Evolutionary conservation across 2,113 vertebrate species (phyloP), one percentile per base, ranked within the genome.

Genomic region (Motacilla tschutschensis): DNA sequence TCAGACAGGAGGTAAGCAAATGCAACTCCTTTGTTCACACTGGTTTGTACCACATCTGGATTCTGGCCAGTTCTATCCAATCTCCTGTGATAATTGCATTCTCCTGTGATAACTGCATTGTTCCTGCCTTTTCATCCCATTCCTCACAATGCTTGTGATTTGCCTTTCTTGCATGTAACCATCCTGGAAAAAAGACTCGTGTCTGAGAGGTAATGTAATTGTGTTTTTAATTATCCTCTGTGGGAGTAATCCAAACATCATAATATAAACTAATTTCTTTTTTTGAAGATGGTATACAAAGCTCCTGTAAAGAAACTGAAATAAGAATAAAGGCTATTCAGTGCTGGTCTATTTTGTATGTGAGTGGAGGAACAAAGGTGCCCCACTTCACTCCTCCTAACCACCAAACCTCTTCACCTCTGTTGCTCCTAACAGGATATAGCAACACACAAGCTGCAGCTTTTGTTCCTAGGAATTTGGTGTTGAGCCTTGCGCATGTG

Each of bases 201-300:
- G 72, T 46, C 38, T 73, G 60, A 80, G 65, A 87, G 64, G 48
- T 72, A 80, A 58, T 55, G 38, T 62, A 80, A 85, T 31, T 73
- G 69, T 87, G 82, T 64, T 93, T 93, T 90, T 54, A 80, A 15
- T 91, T 91, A 90, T 50, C 48, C 46, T 57, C 41, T 20, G 43
- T 54, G 58, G 33, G 64, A 66, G 48, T 71, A 82, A 91, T 81
- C 78, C 48, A 88, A 86, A 44, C 70, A 85, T 65, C 80, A 40
- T 67, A 22, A 44, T 48, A 60, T 2, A 60, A 44, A 20, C 21
- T 71, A 21, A 50, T 29, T 17, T 25, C 15, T 31, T 48, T 22
- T 67, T 84, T 57, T 73, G 29, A 57, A 74, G 53, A 28, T 70
- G 75, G 41, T 69, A 29, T 31, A 80, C 55, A 81, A 46, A 85